These are phyloP conservation scores for Corydoras maculifer DNA, from an alignment of 2,113 vertebrate species.

Conservation along the genomic window DNA sequence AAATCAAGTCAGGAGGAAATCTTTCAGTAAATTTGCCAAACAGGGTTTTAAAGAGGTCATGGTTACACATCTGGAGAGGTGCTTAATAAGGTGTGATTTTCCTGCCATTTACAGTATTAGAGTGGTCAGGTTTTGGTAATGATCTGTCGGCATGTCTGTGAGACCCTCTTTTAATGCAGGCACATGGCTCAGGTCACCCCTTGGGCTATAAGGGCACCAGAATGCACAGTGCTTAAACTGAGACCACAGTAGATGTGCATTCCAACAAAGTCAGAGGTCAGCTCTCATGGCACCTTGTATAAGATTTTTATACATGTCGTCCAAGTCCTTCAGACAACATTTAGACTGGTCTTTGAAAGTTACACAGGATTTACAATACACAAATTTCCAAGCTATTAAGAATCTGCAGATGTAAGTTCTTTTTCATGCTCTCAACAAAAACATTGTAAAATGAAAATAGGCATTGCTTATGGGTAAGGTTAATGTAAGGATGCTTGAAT, in stretches of 20 bases:
- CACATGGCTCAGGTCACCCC: constrained; percentile 58
- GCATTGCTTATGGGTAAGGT: neutral
- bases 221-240: constrained; percentile 56
- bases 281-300: constrained; percentile 63
- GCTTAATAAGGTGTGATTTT: constrained; percentile 18
- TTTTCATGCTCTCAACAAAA: constrained; percentile 4
- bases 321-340: constrained; percentile 39
- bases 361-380: constrained; percentile 32
- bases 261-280: constrained; percentile 57
- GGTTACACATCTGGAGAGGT: constrained; percentile 32
- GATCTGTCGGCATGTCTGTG: constrained; percentile 27
- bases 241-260: constrained; percentile 55
- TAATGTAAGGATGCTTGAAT: neutral
- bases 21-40: neutral
- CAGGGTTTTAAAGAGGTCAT: constrained; percentile 8
- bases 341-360: constrained; percentile 31
- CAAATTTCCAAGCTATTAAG: constrained; percentile 57
- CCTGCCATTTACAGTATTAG: constrained; percentile 32
- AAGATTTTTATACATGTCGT: constrained; percentile 54
- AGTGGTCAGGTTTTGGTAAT: constrained; percentile 30
- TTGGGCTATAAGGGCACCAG: constrained; percentile 51
- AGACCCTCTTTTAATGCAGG: constrained; percentile 55
- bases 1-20: no score
- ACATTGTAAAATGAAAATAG: neutral
- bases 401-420: constrained; percentile 36